phyloP scores from a whole-genome alignment of 1,140 invertebrate genomes.

The Papilio glaucus region DNA sequence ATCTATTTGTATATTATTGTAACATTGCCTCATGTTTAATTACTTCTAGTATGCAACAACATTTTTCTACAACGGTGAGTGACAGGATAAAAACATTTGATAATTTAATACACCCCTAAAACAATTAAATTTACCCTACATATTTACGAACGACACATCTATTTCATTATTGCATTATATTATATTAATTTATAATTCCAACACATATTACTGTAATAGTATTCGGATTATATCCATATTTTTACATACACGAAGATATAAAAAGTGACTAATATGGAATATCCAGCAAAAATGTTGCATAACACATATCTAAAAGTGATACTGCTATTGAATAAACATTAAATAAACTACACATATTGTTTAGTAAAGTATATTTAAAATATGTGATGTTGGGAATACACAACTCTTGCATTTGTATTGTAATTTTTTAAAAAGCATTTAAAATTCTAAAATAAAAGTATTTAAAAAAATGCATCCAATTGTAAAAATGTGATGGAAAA shows the following conservation, averaged over 20 bases:
- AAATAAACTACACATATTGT: background rate
- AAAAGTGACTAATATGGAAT: slow-evolving; percentile 4
- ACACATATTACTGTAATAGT: background rate
- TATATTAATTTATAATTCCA: background rate
- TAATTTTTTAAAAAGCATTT: background rate
- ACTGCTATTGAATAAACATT: background rate
- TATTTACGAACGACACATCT: background rate
- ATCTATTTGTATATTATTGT: background rate
- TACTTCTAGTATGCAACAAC: slow-evolving; percentile 5
- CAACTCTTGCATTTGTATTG: background rate
- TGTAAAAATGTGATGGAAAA: too few relatives aligned
- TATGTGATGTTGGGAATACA: background rate
- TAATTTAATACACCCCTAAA: background rate
- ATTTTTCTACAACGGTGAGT: background rate
- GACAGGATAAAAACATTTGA: slow-evolving; percentile 4
- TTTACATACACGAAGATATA: slow-evolving; percentile 10
- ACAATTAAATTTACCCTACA: slow-evolving; percentile 15
- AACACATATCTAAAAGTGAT: slow-evolving; percentile 5
- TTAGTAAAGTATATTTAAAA: background rate
- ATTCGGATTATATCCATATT: slow-evolving; percentile 18
- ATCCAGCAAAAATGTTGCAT: background rate
- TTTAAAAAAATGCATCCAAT: too few relatives aligned
- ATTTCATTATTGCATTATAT: background rate
- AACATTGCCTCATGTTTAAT: background rate
- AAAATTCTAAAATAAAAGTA: background rate